Conservation (phyloP, 2,113 vertebrate species). For the Hepsetus odoe region DNA sequence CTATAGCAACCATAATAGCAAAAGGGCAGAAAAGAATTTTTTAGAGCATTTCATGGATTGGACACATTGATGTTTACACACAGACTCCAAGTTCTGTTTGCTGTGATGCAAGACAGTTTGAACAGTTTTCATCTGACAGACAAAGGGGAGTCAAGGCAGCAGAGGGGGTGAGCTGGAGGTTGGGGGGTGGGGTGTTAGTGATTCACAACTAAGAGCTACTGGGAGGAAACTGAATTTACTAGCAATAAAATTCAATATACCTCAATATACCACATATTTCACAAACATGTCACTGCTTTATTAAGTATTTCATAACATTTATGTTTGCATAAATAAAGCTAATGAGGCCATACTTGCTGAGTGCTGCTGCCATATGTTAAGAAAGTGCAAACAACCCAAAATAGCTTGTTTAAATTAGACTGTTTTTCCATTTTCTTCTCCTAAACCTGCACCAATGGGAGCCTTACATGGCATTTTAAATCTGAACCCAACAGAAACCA, state of each 20-base stretch:
- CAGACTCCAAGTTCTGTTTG: background rate
- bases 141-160: conserved; percentile 3
- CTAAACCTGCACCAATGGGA: background rate
- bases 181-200: conserved; percentile 14
- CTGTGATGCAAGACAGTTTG: background rate
- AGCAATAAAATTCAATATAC: background rate
- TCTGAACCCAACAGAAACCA: background rate
- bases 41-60: no score
- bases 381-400: background rate
- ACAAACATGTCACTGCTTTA: background rate
- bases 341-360: background rate
- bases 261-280: no score
- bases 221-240: conserved; percentile 19
- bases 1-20: background rate
- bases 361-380: background rate
- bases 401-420: background rate
- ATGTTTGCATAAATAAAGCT: background rate
- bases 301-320: background rate
- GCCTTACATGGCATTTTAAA: background rate
- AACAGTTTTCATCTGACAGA: conserved; percentile 23
- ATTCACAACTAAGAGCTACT: conserved; percentile 31
- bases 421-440: background rate
- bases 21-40: background rate
- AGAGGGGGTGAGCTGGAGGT: background rate
- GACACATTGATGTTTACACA: background rate